Evolutionary conservation across 2,113 vertebrate species (phyloP).

Genomic region (Numida meleagris): DNA sequence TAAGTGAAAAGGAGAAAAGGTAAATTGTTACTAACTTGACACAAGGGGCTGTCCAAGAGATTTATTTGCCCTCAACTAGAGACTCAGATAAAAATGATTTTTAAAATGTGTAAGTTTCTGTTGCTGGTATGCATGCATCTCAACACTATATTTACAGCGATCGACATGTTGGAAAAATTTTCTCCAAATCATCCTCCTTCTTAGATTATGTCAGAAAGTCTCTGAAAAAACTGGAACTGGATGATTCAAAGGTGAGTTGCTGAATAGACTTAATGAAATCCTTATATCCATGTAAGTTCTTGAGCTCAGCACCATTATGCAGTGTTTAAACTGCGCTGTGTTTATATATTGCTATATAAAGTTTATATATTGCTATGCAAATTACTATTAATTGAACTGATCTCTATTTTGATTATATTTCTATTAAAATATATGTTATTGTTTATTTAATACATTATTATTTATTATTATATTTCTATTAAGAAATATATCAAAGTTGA

Average conservation of each 20-base stretch:
- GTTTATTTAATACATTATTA: neutral
- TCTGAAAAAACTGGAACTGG: conserved; percentile 87
- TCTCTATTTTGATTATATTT: neutral
- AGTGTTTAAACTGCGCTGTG: neutral
- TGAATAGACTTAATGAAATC: neutral
- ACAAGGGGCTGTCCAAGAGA: neutral
- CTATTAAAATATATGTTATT: neutral
- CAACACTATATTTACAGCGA: conserved; percentile 80
- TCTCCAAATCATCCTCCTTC: conserved; percentile 90
- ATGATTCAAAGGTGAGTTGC: conserved; percentile 85
- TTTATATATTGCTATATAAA: neutral
- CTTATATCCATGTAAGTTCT: neutral
- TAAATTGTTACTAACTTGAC: neutral
- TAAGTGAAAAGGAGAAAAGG: neutral
- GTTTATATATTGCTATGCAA: neutral
- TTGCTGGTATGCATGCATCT: neutral
- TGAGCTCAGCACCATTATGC: neutral
- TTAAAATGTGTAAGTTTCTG: neutral
- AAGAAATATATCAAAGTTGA: neutral
- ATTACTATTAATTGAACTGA: neutral
- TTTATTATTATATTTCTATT: neutral
- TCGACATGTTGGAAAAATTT: conserved; percentile 90
- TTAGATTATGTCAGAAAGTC: conserved; percentile 90
- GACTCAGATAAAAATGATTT: neutral
- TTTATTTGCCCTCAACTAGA: neutral